Evolutionary conservation across 2,113 vertebrate species (phyloP), one percentile per base, ranked within the genome.

Genomic region (Gadus macrocephalus): DNA sequence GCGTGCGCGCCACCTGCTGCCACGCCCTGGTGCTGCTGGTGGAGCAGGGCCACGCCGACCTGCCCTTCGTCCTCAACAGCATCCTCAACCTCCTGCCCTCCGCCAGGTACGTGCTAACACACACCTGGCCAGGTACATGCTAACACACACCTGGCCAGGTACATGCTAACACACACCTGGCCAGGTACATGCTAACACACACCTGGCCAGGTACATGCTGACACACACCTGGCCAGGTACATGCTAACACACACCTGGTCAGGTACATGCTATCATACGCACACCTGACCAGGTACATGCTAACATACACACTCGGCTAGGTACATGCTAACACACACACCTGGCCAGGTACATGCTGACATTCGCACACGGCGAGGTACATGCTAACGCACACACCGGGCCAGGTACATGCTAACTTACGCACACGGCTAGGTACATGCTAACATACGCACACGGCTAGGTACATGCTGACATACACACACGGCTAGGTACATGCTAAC

Each of bases 11-110:
- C 0, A 87, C 93, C 61, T 98, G 95, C 87, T 96, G 94, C 0
- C 94, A 97, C 2, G 94, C 92, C 0, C 71, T 96, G 85, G 93
- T 96, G 70, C 91, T 95, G 1, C 90, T 99, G 74, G 96, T 96
- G 62, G 91, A 90, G 14, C 95, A 98, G 85, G 90, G 91, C n/a
- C 95, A 94, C 0, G 95, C 94, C 0, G 94, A 98, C 63, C 91
- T 94, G 35, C 85, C 84, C 27, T 92, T 93, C 8, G 73, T 97
- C 71, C 92, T 98, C 78, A 92, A 92, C 79, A 91, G 92, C 55
- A 89, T 94, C 62, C 94, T 98, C 76, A 99, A 95, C 81, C 88
- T 95, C 3, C 91, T 97, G 83, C 96, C 97, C 1, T 97, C 96
- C 1, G 92, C 95, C 78, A 94, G 94, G 96, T 98, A 91, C 25